Percentiles rank a stretch among this genome's conserved stretches.
Conservation (phyloP, 1,140 invertebrate species). For the Steinernema khuongi region DNA sequence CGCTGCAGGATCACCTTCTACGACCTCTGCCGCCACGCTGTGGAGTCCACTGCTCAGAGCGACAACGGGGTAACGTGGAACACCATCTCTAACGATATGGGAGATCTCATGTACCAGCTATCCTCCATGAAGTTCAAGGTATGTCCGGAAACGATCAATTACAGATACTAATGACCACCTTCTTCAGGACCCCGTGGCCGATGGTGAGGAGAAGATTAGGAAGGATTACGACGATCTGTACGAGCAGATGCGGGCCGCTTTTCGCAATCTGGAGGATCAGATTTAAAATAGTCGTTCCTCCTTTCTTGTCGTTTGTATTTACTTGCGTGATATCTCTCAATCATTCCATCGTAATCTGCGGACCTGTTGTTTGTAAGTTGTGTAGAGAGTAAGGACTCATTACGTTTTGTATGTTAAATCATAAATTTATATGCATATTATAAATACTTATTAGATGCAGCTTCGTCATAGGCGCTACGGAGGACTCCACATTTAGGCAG, state of each 20-base stretch:
- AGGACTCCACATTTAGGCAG: too few relatives aligned
- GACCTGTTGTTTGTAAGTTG: not conserved
- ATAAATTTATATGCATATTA: too few relatives aligned
- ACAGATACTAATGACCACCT: not conserved
- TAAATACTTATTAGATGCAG: too few relatives aligned
- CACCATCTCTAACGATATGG: conserved; percentile 91
- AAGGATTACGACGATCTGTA: conserved; percentile 89
- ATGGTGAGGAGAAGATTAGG: conserved; percentile 93
- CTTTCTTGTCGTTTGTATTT: not conserved
- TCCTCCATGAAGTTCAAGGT: conserved; percentile 99
- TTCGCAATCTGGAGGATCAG: conserved; percentile 98
- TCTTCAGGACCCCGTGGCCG: conserved; percentile 72
- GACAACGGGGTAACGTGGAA: conserved; percentile 95
- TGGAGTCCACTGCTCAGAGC: conserved; percentile 93
- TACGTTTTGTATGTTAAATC: too few relatives aligned
- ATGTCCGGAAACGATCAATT: conserved; percentile 38
- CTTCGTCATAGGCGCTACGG: too few relatives aligned
- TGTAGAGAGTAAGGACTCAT: not conserved
- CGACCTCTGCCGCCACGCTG: conserved; percentile 91
- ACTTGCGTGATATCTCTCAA: not conserved
- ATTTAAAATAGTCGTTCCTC: not conserved
- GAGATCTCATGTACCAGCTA: conserved; percentile 88
- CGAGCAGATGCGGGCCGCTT: conserved; percentile 89
- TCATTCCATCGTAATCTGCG: not conserved
- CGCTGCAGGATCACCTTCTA: conserved; percentile 78